Evolutionary conservation across 1,140 invertebrate species (phyloP).

Genomic region (Caenorhabditis elegans): WBcel235 BX284605.5:6933001-6933500

Average conservation of each 20-base stretch:
- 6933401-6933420: not conserved
- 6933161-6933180: constrained; percentile 74
- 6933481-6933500: constrained; percentile 78
- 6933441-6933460: constrained; percentile 73
- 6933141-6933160: constrained; percentile 68
- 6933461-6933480: constrained; percentile 78
- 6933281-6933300: no score
- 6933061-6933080: constrained; percentile 73
- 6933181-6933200: constrained; percentile 78
- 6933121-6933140: constrained; percentile 59
- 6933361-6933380: no score
- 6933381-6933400: no score
- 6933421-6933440: constrained; percentile 70
- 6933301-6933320: no score
- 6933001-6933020: constrained; percentile 1
- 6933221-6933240: constrained; percentile 69
- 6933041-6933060: constrained; percentile 72
- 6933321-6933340: no score
- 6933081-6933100: constrained; percentile 73
- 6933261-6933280: no score
- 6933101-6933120: constrained; percentile 72
- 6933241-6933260: not conserved
- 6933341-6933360: no score
- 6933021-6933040: constrained; percentile 40
- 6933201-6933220: constrained; percentile 74